Conservation (phyloP, 1,140 invertebrate genomes). For the Aphaenogaster floridana region DNA sequence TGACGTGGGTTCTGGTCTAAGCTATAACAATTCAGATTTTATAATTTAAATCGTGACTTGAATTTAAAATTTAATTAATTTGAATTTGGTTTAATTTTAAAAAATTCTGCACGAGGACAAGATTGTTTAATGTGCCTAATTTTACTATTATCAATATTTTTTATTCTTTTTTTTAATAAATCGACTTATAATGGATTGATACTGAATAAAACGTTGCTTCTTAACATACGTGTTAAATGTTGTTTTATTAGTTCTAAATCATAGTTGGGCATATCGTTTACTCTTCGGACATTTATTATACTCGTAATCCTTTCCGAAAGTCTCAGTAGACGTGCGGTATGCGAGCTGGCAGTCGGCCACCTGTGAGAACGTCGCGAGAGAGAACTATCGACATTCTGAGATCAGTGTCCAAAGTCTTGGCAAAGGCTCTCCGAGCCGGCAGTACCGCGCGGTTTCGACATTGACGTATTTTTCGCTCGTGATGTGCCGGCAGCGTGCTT, state of each 20-base stretch:
- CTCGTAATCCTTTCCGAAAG: neutral
- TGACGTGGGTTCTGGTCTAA: constrained; percentile 52
- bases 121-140: neutral
- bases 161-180: neutral
- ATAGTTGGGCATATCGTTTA: neutral
- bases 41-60: neutral
- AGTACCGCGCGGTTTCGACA: constrained; percentile 51
- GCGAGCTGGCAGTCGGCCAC: constrained; percentile 41
- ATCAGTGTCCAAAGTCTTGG: constrained; percentile 51
- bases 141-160: neutral
- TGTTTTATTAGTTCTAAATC: constrained; percentile 18
- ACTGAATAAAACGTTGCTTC: neutral
- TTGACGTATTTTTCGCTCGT: constrained; percentile 46
- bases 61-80: constrained; percentile 29
- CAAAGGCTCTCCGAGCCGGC: constrained; percentile 26
- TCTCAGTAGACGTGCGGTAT: constrained; percentile 1
- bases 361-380: constrained; percentile 9
- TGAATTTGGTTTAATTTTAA: neutral
- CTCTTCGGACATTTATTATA: neutral
- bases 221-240: neutral
- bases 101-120: neutral
- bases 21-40: constrained; percentile 9
- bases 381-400: constrained; percentile 55
- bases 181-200: neutral
- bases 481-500: constrained; percentile 50